Base-by-base conservation (phyloP, 2,113 vertebrate species). In the Larimichthys crocea region DNA sequence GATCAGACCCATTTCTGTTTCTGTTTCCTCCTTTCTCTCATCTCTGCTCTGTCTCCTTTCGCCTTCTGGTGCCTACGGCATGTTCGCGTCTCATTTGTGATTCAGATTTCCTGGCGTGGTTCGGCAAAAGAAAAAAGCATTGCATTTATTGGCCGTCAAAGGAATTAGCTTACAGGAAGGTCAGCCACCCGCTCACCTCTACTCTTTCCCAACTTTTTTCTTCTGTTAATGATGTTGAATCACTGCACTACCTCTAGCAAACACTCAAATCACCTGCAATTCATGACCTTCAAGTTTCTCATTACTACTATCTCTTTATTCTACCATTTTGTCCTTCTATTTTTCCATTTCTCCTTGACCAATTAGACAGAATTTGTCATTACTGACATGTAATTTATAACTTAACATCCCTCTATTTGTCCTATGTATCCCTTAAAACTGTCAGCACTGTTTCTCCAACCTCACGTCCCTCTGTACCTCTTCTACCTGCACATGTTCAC, bases 221-320 rank as follows among this genome's bases (percentile, higher is more conserved):
- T 91, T 71, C 89, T 59, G 68, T 61, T 76, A 76, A 79, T 93
- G 92, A 89, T 42, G 76, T 90, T 94, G 94, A 85, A 86, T 94
- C 92, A 40, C 65, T 14, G 22, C 22, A 16, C 31, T 69, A 53
- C 10, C 15, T 90, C 92, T 85, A 74, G 55, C 40, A 26, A 49
- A 22, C 77, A 80, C 91, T 76, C 76, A 91, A 87, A 90, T 76
- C 57, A 79, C 53, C 88, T 70, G 53, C 82, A 61, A 85, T 76
- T 83, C 63, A 92, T 93, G 84, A 94, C 93, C 90, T 95, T 95
- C 82, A 93, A 49, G 68, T 85, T 85, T 90, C 82, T 91, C 94
- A 94, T 93, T 92, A 94, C 88, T 70, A 89, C 42, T 72, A 50
- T 86, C 50, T 72, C 0, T 50, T 82, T 64, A 84, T 91, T 40